Evolutionary conservation across 2,113 vertebrate genomes (phyloP).

Genomic region (Seriola rivoliana): DNA sequence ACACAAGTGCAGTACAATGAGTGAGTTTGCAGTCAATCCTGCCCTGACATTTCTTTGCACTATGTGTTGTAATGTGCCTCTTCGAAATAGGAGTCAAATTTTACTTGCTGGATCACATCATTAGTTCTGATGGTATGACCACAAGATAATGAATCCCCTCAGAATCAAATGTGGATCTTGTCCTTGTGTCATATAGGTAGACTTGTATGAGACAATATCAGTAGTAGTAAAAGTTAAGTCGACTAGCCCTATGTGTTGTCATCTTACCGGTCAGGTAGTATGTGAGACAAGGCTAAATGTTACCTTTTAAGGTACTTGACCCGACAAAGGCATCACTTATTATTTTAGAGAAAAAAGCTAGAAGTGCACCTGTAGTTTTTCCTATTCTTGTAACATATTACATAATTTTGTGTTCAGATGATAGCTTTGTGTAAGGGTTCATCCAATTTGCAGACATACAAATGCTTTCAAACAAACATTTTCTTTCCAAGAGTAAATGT

Average conservation of each 20-base stretch:
- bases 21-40: neutral
- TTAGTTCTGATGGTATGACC: no score
- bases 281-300: neutral
- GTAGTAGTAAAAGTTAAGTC: no score
- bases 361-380: neutral
- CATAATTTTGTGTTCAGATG: neutral
- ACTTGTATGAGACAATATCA: no score
- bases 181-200: no score
- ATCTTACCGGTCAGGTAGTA: neutral
- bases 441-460: neutral
- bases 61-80: no score
- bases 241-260: no score
- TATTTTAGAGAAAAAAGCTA: neutral
- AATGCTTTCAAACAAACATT: neutral
- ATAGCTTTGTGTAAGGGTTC: neutral
- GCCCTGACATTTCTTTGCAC: no score
- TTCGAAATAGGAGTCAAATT: no score
- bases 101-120: no score
- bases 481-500: neutral
- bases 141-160: no score
- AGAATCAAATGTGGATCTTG: no score
- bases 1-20: neutral
- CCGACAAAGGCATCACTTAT: neutral
- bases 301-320: neutral
- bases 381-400: neutral